A percentile compares a stretch with the other conserved stretches of the same genome.
Evolutionary conservation across 1,140 invertebrate genomes (phyloP).

Genomic region (Coptotermes formosanus): DNA sequence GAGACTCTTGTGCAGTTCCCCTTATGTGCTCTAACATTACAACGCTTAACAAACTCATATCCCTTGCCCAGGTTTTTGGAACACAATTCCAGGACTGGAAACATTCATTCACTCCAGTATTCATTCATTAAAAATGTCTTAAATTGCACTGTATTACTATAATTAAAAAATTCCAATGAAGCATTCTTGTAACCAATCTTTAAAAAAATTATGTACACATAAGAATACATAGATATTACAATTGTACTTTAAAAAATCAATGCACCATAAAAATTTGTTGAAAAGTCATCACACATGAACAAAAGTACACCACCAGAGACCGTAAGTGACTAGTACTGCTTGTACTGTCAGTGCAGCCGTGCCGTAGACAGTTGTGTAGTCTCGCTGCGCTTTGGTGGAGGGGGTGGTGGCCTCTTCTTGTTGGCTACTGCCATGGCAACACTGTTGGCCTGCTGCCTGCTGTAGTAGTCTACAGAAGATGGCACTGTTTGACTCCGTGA

Average conservation of each 20-base stretch:
- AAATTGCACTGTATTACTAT: background rate
- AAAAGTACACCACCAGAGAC: background rate
- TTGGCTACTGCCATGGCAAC: slow-evolving; percentile 29
- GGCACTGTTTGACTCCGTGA: slow-evolving; percentile 40
- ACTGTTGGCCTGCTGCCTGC: slow-evolving; percentile 37
- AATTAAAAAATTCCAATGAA: background rate
- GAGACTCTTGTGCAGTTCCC: too few species aligned
- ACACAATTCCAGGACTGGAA: background rate
- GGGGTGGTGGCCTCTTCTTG: slow-evolving; percentile 65
- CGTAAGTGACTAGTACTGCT: slow-evolving; percentile 11
- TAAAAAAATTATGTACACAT: background rate
- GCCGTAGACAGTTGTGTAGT: slow-evolving; percentile 66
- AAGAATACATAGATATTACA: slow-evolving; percentile 16
- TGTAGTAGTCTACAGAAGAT: slow-evolving; percentile 42
- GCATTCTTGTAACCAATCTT: background rate
- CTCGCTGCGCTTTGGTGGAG: slow-evolving; percentile 74
- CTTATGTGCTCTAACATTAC: background rate
- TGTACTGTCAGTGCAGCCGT: slow-evolving; percentile 29
- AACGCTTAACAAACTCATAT: background rate
- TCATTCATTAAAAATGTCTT: background rate
- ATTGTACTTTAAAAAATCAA: slow-evolving; percentile 7
- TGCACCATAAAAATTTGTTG: slow-evolving; percentile 15
- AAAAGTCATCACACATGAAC: slow-evolving; percentile 14
- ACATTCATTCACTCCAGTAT: background rate
- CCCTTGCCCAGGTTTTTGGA: background rate